A percentile compares a stretch with the other conserved stretches of the same genome.
These are phyloP conservation scores for Rhabdomys pumilio DNA, from an alignment of 2,797 vertebrate genomes.

Conservation along the genomic window DNA sequence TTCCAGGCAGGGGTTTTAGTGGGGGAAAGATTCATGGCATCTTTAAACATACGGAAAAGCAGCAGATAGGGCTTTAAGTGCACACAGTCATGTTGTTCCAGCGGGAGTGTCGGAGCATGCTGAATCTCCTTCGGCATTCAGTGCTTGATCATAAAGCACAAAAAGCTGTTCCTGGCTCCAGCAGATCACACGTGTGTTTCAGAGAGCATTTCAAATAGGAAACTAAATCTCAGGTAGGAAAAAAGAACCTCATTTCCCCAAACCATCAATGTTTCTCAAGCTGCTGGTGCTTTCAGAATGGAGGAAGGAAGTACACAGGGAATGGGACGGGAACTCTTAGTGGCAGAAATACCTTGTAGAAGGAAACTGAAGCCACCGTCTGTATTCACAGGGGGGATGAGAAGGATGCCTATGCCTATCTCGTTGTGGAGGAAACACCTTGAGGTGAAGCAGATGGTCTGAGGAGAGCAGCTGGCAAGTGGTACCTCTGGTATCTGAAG, in stretches of 20 bases:
- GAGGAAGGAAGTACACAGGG: neutral
- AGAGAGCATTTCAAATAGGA: slow-evolving; percentile 66
- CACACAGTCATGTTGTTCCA: slow-evolving; percentile 52
- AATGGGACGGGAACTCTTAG: neutral
- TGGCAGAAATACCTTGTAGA: neutral
- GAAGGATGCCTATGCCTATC: no score
- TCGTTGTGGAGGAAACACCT: neutral
- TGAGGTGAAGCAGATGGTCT: neutral
- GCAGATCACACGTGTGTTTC: slow-evolving; percentile 57
- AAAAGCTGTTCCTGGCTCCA: slow-evolving; percentile 50
- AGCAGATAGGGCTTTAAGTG: neutral
- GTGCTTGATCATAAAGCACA: slow-evolving; percentile 63
- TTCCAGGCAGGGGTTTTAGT: neutral
- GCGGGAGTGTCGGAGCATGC: slow-evolving; percentile 24
- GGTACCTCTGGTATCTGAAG: neutral
- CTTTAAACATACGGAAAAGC: slow-evolving; percentile 6
- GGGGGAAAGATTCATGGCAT: neutral
- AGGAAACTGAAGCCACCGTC: neutral
- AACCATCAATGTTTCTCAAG: slow-evolving; percentile 48
- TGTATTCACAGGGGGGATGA: neutral
- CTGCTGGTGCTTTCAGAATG: neutral
- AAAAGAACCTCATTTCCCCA: slow-evolving; percentile 58
- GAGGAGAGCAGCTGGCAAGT: neutral
- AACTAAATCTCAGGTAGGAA: slow-evolving; percentile 61
- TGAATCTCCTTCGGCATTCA: slow-evolving; percentile 55